Evolutionary conservation across 2,888 invertebrate species (phyloP).

Genomic region (Platycheirus rosarum): DNA sequence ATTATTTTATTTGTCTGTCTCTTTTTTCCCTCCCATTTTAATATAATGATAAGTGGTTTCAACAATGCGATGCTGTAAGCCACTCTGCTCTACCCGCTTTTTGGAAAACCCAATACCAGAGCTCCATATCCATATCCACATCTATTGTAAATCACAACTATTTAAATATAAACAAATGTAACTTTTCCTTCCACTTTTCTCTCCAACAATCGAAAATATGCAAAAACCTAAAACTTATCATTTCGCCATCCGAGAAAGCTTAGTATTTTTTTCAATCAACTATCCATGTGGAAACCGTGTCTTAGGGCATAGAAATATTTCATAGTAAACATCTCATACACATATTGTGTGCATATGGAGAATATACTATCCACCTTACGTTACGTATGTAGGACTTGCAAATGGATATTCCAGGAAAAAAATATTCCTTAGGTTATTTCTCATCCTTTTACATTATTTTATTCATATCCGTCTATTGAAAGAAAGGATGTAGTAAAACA

Average conservation of each 20-base stretch:
- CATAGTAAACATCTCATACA: conserved; percentile 45
- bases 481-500: conserved; percentile 44
- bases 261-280: conserved; percentile 68
- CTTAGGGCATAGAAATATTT: conserved; percentile 65
- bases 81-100: no score
- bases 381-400: background rate
- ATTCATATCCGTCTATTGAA: conserved; percentile 33
- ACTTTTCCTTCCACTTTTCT: conserved; percentile 35
- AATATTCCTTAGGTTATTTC: conserved; percentile 57
- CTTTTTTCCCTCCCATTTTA: no score
- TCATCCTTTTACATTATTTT: conserved; percentile 60
- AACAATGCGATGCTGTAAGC: no score
- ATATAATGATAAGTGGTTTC: no score
- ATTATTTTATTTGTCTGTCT: no score
- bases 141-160: conserved; percentile 20
- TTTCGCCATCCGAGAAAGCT: conserved; percentile 23
- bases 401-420: conserved; percentile 20
- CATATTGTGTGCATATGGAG: conserved; percentile 43
- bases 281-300: conserved; percentile 62
- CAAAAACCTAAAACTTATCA: conserved; percentile 55
- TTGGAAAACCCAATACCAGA: no score
- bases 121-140: no score
- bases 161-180: conserved; percentile 46
- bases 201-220: conserved; percentile 19
- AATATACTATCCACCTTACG: background rate